Evolutionary conservation across 2,888 invertebrate genomes (phyloP), one percentile per base, ranked within the genome.

Genomic region (Epirrhoe alternata): DNA sequence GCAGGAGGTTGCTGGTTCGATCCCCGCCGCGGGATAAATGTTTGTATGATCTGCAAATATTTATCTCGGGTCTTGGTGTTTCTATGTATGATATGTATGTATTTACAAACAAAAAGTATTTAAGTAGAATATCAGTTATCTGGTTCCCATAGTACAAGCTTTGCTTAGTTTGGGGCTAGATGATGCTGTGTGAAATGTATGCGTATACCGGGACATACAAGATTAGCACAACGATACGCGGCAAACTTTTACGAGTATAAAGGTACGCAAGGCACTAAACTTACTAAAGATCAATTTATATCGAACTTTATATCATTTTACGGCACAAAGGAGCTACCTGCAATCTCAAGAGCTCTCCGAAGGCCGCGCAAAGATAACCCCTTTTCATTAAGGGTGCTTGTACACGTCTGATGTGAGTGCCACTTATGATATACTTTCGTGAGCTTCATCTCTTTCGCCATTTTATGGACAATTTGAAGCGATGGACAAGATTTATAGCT

Each of bases 361-460:
- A 71, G 69, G 74, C 70, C 76, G 70, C 69, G 64, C 70, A 75
- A 77, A 83, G 82, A 83, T 83, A 85, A 83, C 84, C 84, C 82
- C 79, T 84, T 80, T 83, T 81, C 75, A 82, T 82, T 78, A 81
- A 85, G 84, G 75, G 77, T 74, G 70, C 84, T 80, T 65, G 68
- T 45, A 53, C 67, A 69, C 77, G 75, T 65, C 72, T 70, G 75
- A 65, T 71, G 69, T 65, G 67, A 78, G 77, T 64, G 72, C 72
- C 77, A 71, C 80, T 77, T 74, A 68, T 64, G 69, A 68, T 70
- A 69, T 76, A 73, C 75, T 77, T 74, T 73, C 57, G 69, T 38
- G 58, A 64, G 65, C 69, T 70, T 73, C 73, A 74, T 72, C 71
- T 74, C 52, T 74, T 66, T 59, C 68, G 75, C 68, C 74, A 73